Percentiles rank a stretch among this genome's conserved stretches.
phyloP scores from a whole-genome alignment of 1,140 invertebrate species.

The Atta cephalotes region DNA sequence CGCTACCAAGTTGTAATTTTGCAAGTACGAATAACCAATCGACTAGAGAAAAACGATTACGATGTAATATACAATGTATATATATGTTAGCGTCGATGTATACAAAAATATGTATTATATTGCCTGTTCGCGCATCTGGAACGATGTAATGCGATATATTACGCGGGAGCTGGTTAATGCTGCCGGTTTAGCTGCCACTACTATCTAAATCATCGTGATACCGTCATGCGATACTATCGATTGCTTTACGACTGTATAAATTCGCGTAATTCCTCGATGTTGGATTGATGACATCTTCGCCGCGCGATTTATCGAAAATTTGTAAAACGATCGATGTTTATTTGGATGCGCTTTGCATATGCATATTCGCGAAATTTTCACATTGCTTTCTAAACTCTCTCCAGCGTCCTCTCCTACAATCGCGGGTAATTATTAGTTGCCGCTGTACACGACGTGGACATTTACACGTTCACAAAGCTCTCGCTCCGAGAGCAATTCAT shows the following conservation, averaged over 20 bases:
- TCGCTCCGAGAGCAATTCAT: slow-evolving; percentile 22
- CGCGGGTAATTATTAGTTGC: slow-evolving; percentile 34
- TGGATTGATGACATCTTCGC: background rate
- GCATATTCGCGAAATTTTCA: slow-evolving; percentile 23
- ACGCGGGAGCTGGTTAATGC: slow-evolving; percentile 31
- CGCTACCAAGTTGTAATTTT: slow-evolving; percentile 58
- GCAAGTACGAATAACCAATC: slow-evolving; percentile 52
- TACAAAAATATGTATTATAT: background rate
- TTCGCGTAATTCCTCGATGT: background rate
- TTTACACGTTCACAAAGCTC: slow-evolving; percentile 41
- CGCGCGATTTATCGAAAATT: slow-evolving; percentile 12
- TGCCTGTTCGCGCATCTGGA: slow-evolving; percentile 10
- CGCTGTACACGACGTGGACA: background rate
- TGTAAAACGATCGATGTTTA: background rate
- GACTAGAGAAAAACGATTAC: slow-evolving; percentile 39
- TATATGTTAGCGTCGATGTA: background rate
- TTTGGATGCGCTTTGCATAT: slow-evolving; percentile 30
- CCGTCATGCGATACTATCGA: slow-evolving; percentile 28
- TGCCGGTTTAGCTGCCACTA: background rate
- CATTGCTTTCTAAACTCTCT: slow-evolving; percentile 60
- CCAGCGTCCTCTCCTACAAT: slow-evolving; percentile 2
- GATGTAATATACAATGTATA: slow-evolving; percentile 8
- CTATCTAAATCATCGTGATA: slow-evolving; percentile 54
- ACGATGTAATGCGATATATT: slow-evolving; percentile 38
- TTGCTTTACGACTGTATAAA: slow-evolving; percentile 55